Conservation (phyloP, 2,797 vertebrate genomes). For the Gymnothorax javanicus region DNA sequence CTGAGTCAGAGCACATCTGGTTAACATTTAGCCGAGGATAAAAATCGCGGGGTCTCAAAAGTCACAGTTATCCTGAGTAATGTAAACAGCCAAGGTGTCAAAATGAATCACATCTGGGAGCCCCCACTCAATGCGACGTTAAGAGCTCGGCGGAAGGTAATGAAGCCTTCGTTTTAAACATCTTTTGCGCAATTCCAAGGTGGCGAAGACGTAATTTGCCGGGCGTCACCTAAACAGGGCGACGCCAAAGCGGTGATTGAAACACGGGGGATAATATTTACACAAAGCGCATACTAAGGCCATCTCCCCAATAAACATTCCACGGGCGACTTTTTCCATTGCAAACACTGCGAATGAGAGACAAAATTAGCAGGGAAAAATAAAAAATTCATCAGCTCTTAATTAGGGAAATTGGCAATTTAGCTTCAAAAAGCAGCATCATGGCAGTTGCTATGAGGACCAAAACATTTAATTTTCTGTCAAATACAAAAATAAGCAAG, state of each 20-base stretch:
- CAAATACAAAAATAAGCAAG: constrained; percentile 34
- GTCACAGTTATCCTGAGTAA: constrained; percentile 55
- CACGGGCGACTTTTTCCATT: constrained; percentile 40
- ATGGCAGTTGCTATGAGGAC: constrained; percentile 34
- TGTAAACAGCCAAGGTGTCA: constrained; percentile 63
- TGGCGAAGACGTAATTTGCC: constrained; percentile 45
- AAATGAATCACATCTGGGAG: constrained; percentile 57
- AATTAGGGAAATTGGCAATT: constrained; percentile 51
- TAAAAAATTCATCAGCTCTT: constrained; percentile 65
- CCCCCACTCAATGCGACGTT: constrained; percentile 17
- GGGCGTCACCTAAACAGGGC: constrained; percentile 55
- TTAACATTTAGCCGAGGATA: constrained; percentile 57
- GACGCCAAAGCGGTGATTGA: constrained; percentile 51
- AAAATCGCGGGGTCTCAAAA: constrained; percentile 48
- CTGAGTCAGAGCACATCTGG: constrained; percentile 59
- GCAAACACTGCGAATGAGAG: constrained; percentile 55
- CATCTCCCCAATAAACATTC: not conserved
- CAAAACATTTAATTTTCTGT: constrained; percentile 23
- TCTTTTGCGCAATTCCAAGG: constrained; percentile 54
- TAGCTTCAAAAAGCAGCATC: constrained; percentile 38
- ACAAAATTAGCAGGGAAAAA: constrained; percentile 61
- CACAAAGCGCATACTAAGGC: constrained; percentile 39
- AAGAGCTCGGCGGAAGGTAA: constrained; percentile 36
- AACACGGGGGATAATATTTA: constrained; percentile 60
- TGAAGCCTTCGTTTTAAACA: constrained; percentile 62